phyloP scores from a whole-genome alignment of 2,888 invertebrate genomes.

The Xanthostigma xanthostigma region DNA sequence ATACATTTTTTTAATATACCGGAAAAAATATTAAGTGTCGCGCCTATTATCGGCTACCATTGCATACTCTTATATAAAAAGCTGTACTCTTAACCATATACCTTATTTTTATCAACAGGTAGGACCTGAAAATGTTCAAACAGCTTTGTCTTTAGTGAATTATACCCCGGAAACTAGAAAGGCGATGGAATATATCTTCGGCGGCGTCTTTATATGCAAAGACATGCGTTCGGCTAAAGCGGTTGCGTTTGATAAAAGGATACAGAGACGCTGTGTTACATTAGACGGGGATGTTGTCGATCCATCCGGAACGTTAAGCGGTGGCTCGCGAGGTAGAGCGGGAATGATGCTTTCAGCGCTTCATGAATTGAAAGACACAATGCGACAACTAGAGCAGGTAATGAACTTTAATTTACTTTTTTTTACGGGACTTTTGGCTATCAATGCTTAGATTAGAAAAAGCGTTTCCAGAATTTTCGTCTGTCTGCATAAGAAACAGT shows the following conservation, averaged over 20 bases:
- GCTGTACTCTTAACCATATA: no score
- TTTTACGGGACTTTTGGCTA: background rate
- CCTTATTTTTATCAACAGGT: conserved; percentile 30
- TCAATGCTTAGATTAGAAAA: no score
- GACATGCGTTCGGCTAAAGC: conserved; percentile 66
- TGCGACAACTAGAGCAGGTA: conserved; percentile 18
- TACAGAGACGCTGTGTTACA: conserved; percentile 63
- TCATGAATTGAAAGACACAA: conserved; percentile 24
- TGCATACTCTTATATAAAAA: no score
- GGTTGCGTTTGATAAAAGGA: conserved; percentile 60
- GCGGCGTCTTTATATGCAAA: conserved; percentile 67
- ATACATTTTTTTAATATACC: no score
- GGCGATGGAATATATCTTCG: conserved; percentile 84
- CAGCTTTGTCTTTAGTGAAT: conserved; percentile 64
- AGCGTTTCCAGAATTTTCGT: no score
- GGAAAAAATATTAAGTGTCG: no score
- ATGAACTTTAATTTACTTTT: background rate
- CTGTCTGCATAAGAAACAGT: no score
- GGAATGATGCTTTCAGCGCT: conserved; percentile 30
- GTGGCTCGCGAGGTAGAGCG: conserved; percentile 55
- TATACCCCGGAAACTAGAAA: conserved; percentile 47
- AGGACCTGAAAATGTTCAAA: conserved; percentile 65
- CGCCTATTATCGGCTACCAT: no score
- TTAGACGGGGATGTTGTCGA: conserved; percentile 85
- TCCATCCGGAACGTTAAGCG: conserved; percentile 79